phyloP scores from a whole-genome alignment of 2,797 vertebrate genomes.

The Myotis pilosus region DNA sequence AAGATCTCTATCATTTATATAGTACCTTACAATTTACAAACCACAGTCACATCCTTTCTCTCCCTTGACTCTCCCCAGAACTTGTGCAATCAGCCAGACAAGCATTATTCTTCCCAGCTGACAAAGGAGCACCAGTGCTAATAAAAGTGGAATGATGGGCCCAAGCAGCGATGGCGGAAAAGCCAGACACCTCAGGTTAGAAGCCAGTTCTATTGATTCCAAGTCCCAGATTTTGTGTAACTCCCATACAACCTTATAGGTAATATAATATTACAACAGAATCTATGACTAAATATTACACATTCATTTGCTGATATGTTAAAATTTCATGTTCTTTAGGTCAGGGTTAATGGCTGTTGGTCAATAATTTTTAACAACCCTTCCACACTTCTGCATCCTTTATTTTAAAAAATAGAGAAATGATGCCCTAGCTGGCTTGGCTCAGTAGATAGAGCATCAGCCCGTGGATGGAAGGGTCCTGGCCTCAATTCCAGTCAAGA shows the following conservation, averaged over 20 bases:
- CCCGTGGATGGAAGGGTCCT: too few species aligned
- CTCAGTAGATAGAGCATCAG: too few species aligned
- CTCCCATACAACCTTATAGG: background rate
- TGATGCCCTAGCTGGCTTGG: too few species aligned
- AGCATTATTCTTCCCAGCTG: background rate
- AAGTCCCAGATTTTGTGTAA: background rate
- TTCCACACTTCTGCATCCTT: conserved; percentile 32
- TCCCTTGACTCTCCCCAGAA: conserved; percentile 59
- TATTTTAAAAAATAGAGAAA: background rate
- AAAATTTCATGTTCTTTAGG: conserved; percentile 22
- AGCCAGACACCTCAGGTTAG: background rate
- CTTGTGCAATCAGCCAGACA: conserved; percentile 51
- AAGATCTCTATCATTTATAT: background rate
- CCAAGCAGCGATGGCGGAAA: background rate
- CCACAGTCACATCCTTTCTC: conserved; percentile 67
- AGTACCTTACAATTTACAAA: conserved; percentile 36
- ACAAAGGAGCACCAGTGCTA: background rate
- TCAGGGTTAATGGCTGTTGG: background rate
- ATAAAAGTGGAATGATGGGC: background rate
- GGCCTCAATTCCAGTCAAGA: too few species aligned
- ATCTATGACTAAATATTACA: background rate
- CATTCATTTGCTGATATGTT: conserved; percentile 11
- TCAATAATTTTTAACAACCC: background rate
- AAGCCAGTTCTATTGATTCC: background rate
- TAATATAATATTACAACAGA: conserved; percentile 41